Evolutionary conservation across 2,888 invertebrate species (phyloP).

Genomic region (Clunio marinus): DNA sequence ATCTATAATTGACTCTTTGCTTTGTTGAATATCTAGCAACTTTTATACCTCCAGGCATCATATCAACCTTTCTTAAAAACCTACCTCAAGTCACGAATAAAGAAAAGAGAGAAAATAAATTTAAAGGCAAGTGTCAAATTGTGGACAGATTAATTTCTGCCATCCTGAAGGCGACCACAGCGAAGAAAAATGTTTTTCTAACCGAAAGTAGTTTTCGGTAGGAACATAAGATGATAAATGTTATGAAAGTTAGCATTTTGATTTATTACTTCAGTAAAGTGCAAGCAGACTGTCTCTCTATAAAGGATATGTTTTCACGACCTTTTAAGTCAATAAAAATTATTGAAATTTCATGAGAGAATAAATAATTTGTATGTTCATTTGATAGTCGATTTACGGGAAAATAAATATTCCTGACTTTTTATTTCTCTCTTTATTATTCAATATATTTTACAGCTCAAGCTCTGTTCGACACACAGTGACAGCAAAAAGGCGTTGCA

Average conservation of each 20-base stretch:
- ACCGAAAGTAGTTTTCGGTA: slow-evolving; percentile 7
- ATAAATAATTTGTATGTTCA: background rate
- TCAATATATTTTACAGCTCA: background rate
- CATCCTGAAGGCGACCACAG: slow-evolving; percentile 17
- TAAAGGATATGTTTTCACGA: background rate
- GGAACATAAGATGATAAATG: slow-evolving; percentile 23
- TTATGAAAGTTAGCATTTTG: background rate
- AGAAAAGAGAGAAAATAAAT: background rate
- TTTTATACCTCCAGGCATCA: background rate
- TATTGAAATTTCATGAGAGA: background rate
- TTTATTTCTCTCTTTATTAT: background rate
- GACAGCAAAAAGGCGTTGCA: slow-evolving; percentile 23
- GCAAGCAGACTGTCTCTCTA: background rate
- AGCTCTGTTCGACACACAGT: background rate
- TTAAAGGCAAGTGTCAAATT: slow-evolving; percentile 11
- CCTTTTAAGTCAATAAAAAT: background rate
- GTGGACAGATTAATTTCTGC: slow-evolving; percentile 20
- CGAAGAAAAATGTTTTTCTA: background rate
- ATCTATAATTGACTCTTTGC: slow-evolving; percentile 37
- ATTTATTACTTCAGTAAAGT: background rate
- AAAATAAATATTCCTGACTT: background rate
- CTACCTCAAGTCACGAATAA: background rate
- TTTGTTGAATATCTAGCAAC: background rate
- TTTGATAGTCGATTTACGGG: background rate
- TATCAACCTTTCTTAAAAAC: background rate